Conservation (phyloP, 2,113 vertebrate genomes). For the Bos javanicus region DNA sequence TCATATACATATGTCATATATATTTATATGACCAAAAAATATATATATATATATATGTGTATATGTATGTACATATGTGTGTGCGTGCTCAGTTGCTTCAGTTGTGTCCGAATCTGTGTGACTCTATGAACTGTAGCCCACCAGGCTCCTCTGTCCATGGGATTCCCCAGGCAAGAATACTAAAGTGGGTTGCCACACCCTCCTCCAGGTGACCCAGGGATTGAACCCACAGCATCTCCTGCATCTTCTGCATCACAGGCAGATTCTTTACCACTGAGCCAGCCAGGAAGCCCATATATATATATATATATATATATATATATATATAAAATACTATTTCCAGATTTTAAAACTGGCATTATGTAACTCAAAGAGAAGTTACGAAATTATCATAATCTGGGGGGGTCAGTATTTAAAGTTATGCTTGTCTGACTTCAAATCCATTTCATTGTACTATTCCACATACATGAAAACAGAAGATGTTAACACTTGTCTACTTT, state of each 20-base stretch:
- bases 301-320: too few relatives aligned
- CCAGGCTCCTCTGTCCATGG: neutral
- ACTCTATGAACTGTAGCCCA: neutral
- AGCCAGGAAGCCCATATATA: neutral
- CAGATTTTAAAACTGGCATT: neutral
- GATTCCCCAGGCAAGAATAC: neutral
- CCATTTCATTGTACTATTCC: neutral
- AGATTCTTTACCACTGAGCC: neutral
- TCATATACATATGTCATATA: neutral
- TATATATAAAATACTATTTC: neutral
- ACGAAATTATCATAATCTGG: neutral
- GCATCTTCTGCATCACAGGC: neutral
- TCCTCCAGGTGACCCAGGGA: neutral
- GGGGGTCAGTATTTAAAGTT: neutral
- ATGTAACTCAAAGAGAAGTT: neutral
- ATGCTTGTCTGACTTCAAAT: neutral
- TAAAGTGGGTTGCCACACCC: neutral
- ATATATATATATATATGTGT: neutral
- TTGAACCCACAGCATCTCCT: neutral
- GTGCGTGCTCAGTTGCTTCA: neutral
- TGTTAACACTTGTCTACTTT: neutral
- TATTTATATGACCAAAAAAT: neutral
- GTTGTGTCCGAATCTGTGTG: neutral
- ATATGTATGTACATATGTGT: fast-evolving
- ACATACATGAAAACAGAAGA: neutral